phyloP scores from a whole-genome alignment of 1,140 invertebrate species.

The Chironomus tepperi region DNA sequence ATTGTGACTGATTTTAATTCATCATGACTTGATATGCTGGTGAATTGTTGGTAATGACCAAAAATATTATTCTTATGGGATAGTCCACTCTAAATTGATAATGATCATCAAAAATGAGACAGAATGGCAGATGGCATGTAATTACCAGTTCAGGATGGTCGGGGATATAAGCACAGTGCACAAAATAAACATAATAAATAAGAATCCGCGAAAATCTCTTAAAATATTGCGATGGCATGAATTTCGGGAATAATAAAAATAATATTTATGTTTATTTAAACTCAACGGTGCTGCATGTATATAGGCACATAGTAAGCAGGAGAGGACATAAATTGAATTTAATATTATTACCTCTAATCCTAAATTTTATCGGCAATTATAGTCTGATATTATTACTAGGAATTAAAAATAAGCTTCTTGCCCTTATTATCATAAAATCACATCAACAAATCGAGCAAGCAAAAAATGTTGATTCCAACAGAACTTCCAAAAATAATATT shows the following conservation, averaged over 20 bases:
- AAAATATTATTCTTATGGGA: not conserved
- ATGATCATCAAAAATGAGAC: not conserved
- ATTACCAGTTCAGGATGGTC: not conserved
- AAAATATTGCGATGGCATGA: not conserved
- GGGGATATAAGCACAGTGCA: too few species aligned
- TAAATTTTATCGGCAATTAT: conserved; percentile 14
- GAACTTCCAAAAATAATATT: not conserved
- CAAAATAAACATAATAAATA: not conserved
- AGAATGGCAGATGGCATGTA: not conserved
- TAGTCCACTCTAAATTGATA: not conserved
- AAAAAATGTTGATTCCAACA: not conserved
- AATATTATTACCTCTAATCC: conserved; percentile 10
- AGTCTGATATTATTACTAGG: conserved; percentile 7
- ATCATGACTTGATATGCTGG: not conserved
- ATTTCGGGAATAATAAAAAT: not conserved
- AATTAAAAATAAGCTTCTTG: not conserved
- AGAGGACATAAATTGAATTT: not conserved
- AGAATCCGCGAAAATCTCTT: conserved; percentile 6
- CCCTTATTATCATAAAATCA: conserved; percentile 14
- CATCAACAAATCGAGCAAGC: conserved; percentile 11
- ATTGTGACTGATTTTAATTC: not conserved
- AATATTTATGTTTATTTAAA: not conserved
- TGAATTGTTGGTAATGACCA: not conserved
- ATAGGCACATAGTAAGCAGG: too few species aligned
- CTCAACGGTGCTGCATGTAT: not conserved